phyloP scores from a whole-genome alignment of 2,888 invertebrate species.

The Agrenia bidenticulata region DNA sequence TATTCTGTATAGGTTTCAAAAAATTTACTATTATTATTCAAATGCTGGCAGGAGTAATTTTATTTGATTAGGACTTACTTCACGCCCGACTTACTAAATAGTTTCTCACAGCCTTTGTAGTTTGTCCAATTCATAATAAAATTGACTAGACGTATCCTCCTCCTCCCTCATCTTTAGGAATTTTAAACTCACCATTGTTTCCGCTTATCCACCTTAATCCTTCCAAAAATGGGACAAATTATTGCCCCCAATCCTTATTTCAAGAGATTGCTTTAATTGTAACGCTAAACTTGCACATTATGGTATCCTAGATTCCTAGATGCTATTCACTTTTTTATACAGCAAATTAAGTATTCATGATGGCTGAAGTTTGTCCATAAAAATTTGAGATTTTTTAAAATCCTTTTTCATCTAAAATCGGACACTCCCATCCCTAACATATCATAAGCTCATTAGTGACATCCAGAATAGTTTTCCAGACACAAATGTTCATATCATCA shows the following conservation, averaged over 20 bases:
- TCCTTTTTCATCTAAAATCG: not conserved
- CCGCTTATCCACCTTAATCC: not conserved
- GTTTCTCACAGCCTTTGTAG: slow-evolving; percentile 21
- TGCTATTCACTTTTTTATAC: too few species aligned
- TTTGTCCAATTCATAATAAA: not conserved
- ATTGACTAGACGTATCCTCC: not conserved
- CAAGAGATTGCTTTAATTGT: not conserved
- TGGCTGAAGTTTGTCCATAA: not conserved
- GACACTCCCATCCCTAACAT: slow-evolving; percentile 6
- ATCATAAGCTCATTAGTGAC: slow-evolving; percentile 16
- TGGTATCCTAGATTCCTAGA: too few species aligned
- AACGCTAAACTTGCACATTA: too few species aligned
- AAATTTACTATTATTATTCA: slow-evolving; percentile 2
- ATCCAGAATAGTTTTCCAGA: not conserved
- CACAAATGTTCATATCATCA: slow-evolving; percentile 4
- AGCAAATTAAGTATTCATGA: too few species aligned
- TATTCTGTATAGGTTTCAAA: too few species aligned
- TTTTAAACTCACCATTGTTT: not conserved
- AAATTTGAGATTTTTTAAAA: slow-evolving; percentile 1
- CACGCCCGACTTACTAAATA: slow-evolving; percentile 13
- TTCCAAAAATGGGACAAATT: slow-evolving; percentile 11
- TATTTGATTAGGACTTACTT: slow-evolving; percentile 5
- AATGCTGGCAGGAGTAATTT: not conserved
- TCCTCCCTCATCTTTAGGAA: not conserved
- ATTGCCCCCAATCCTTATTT: not conserved